phyloP scores from a whole-genome alignment of 2,113 vertebrate species.

The Xiphophorus hellerii region DNA sequence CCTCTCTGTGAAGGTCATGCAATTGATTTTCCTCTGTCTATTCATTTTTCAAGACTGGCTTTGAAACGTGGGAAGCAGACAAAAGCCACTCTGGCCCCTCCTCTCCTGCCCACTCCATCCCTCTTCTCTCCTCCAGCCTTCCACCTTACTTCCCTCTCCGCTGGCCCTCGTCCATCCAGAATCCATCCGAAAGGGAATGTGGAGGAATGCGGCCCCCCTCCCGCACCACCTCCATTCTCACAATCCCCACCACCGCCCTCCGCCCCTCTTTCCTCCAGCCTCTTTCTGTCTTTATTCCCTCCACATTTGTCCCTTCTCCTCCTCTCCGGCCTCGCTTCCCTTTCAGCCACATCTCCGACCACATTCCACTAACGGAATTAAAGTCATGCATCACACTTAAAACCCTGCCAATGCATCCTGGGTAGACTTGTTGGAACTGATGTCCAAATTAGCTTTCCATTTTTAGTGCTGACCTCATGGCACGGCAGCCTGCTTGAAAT shows the following conservation, averaged over 20 bases:
- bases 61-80: conserved; percentile 88
- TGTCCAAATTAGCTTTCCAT: conserved; percentile 75
- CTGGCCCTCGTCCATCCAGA: conserved; percentile 57
- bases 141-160: conserved; percentile 57
- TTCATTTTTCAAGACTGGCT: conserved; percentile 87
- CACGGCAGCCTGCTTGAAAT: conserved; percentile 51
- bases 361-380: conserved; percentile 80
- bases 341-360: conserved; percentile 65
- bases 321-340: conserved; percentile 52
- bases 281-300: conserved; percentile 55
- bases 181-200: conserved; percentile 50
- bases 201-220: conserved; percentile 52
- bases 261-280: conserved; percentile 23
- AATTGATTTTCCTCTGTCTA: conserved; percentile 88
- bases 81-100: conserved; percentile 80
- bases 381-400: conserved; percentile 81
- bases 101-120: conserved; percentile 58
- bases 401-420: conserved; percentile 76
- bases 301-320: conserved; percentile 60
- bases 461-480: conserved; percentile 39
- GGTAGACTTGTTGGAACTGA: conserved; percentile 75
- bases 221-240: not conserved
- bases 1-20: conserved; percentile 85
- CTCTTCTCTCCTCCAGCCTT: conserved; percentile 52
- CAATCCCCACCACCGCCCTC: not conserved